Percentiles rank a stretch among this genome's conserved stretches.
Conservation (phyloP, 2,888 invertebrate species). For the Mantis religiosa region DNA sequence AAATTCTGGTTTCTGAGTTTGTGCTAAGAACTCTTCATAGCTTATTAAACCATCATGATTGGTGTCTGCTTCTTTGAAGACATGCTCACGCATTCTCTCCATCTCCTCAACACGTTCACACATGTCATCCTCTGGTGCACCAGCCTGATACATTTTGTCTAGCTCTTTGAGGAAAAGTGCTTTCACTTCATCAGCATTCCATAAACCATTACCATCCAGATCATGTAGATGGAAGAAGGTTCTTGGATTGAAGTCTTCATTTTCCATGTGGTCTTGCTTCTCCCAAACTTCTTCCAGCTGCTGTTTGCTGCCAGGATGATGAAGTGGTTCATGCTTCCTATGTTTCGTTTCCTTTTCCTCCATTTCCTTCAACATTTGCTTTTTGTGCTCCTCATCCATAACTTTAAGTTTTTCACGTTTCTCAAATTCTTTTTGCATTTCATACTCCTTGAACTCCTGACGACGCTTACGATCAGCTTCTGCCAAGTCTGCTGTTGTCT, state of each 20-base stretch:
- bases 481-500: constrained; percentile 68
- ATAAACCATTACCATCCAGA: constrained; percentile 81
- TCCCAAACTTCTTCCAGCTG: constrained; percentile 98
- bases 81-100: constrained; percentile 97
- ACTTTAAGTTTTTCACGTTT: constrained; percentile 70
- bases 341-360: constrained; percentile 72
- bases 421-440: constrained; percentile 92
- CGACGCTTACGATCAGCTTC: constrained; percentile 76
- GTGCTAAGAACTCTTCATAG: too few species aligned
- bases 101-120: constrained; percentile 89
- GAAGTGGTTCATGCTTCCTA: constrained; percentile 78
- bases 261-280: constrained; percentile 88
- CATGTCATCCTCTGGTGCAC: constrained; percentile 83
- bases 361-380: constrained; percentile 67
- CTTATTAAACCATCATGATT: constrained; percentile 83
- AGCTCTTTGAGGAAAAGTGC: constrained; percentile 89
- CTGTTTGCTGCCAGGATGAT: constrained; percentile 90
- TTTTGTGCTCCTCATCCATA: constrained; percentile 69
- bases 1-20: too few species aligned
- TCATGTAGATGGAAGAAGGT: constrained; percentile 96
- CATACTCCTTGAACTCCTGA: constrained; percentile 90
- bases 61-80: constrained; percentile 85
- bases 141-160: constrained; percentile 88
- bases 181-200: constrained; percentile 92
- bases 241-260: constrained; percentile 87